Conservation (phyloP, 2,113 vertebrate species). For the Cyprinodon brontotheroides region DNA sequence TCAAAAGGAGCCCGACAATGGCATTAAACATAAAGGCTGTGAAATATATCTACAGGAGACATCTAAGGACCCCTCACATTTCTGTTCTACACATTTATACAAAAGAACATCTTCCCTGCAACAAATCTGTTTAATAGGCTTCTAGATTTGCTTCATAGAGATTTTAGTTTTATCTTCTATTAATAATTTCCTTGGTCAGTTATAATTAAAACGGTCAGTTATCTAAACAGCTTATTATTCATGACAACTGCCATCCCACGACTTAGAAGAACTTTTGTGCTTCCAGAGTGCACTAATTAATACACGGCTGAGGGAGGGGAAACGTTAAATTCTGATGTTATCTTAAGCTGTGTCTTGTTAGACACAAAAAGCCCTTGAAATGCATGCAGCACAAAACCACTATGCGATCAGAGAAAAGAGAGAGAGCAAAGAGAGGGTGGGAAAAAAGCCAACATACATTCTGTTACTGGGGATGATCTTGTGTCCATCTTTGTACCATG, state of each 20-base stretch:
- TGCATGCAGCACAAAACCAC: neutral
- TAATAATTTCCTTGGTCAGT: conserved; percentile 44
- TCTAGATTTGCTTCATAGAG: conserved; percentile 45
- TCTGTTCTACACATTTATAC: conserved; percentile 27
- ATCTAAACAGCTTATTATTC: conserved; percentile 57
- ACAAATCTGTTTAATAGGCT: conserved; percentile 47
- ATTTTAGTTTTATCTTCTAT: conserved; percentile 34
- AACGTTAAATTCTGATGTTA: conserved; percentile 30
- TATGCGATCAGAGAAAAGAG: neutral
- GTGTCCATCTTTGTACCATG: conserved; percentile 94
- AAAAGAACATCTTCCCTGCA: conserved; percentile 35
- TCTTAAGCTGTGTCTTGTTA: conserved; percentile 25
- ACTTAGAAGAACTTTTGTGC: conserved; percentile 38
- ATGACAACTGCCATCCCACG: conserved; percentile 32
- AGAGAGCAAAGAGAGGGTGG: neutral
- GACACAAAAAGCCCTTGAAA: neutral
- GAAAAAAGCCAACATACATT: conserved; percentile 83
- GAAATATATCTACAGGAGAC: conserved; percentile 40
- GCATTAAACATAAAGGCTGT: conserved; percentile 41
- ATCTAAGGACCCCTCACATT: conserved; percentile 21
- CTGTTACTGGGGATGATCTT: conserved; percentile 92
- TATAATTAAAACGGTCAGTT: conserved; percentile 55
- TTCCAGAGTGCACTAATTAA: conserved; percentile 42
- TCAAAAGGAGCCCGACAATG: conserved; percentile 48
- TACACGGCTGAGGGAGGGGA: conserved; percentile 31